Evolutionary conservation across 2,113 vertebrate genomes (phyloP).

Genomic region (Cryptomyrus ogoouensis): DNA sequence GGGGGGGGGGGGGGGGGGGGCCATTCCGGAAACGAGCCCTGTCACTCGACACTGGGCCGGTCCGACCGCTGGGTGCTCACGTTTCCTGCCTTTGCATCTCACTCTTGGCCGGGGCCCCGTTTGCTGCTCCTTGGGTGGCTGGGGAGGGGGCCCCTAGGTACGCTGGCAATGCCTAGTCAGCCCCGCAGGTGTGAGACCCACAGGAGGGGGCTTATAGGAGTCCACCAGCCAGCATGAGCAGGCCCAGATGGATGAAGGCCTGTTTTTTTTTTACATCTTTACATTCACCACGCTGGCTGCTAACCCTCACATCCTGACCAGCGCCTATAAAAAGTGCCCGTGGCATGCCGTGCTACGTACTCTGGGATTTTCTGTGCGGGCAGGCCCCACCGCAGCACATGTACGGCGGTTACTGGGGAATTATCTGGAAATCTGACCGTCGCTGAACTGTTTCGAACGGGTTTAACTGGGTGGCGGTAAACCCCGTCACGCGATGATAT

Average conservation of each 20-base stretch:
- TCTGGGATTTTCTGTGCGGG: background rate
- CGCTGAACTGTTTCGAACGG: background rate
- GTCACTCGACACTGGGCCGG: conserved; percentile 50
- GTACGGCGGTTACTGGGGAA: background rate
- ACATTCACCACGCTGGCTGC: background rate
- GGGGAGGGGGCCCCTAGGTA: conserved; percentile 40
- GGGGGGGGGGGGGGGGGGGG: no score
- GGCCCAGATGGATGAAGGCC: background rate
- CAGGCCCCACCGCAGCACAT: background rate
- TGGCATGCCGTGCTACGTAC: no score
- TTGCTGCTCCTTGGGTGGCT: conserved; percentile 30
- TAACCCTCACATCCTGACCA: background rate
- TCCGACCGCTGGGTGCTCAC: conserved; percentile 40
- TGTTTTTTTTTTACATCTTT: background rate
- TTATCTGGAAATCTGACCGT: conserved; percentile 11
- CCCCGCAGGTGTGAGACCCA: conserved; percentile 18
- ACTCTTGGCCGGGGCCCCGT: conserved; percentile 15
- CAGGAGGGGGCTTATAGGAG: conserved; percentile 15
- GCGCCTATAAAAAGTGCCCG: background rate
- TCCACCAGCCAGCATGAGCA: background rate
- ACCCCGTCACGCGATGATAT: background rate
- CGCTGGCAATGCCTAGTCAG: conserved; percentile 46
- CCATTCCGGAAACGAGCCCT: conserved; percentile 50
- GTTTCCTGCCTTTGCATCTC: conserved; percentile 13
- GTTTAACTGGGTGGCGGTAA: background rate